Base-by-base conservation (phyloP, 2,888 invertebrate genomes). In the Clostera curtula region DNA sequence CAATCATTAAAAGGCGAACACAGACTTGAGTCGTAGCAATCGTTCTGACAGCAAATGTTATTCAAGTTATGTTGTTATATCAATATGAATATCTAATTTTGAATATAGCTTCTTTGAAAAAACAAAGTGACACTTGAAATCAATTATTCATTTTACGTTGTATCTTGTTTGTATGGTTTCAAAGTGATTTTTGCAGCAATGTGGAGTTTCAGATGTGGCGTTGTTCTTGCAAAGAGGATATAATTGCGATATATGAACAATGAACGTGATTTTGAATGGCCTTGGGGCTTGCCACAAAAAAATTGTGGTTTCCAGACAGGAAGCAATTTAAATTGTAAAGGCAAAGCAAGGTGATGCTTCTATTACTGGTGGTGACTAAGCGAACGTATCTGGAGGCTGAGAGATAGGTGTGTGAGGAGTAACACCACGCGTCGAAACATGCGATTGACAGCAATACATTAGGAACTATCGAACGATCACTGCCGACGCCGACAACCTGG, bases 381-480 rank as follows among this genome's bases (percentile, higher is more conserved):
- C 64, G 54, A 54, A 51, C 45, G 39, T 63, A 56, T 52, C 54
- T 40, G 42, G 42, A 45, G 45, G 41, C 50, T 52, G 50, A 36
- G 43, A 61, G 65, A 67, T 67, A 59, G 6, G 13, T 15, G 62
- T n/a, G n/a, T 59, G 63, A 62, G 60, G 60, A 72, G 67, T 69
- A 72, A 74, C 74, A 74, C 66, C 56, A 60, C 56, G 62, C 69
- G 72, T 79, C 77, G 76, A 74, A 75, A 71, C 65, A 68, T 58
- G 60, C 71, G 70, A 80, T 77, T 76, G 80, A 76, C 77, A 72
- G 74, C 79, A 51, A 73, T 77, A 77, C 76, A 79, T 79, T 77
- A 80, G 67, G 63, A 79, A 73, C 71, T 76, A 76, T 76, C 71
- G 72, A 68, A 34, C 59, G 74, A 74, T 73, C 68, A 60, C 56